Evolutionary conservation across 2,888 invertebrate species (phyloP).

Genomic region (Nephrotoma appendiculata): DNA sequence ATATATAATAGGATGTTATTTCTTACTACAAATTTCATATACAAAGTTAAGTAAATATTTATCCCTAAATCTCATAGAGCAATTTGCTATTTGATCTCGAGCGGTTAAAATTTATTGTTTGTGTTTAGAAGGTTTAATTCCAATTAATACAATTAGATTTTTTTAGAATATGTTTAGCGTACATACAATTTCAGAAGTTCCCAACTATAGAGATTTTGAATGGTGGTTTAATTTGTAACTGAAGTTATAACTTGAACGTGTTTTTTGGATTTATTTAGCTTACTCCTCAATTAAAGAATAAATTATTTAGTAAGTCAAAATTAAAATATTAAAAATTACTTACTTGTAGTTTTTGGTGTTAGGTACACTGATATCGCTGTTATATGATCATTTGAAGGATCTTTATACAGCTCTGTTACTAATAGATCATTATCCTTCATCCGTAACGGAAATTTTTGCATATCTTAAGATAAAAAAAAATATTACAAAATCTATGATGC

Average conservation of each 20-base stretch:
- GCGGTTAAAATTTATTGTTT: not conserved
- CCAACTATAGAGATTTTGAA: too few species aligned
- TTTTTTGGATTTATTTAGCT: too few species aligned
- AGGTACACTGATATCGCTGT: conserved; percentile 97
- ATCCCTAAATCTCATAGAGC: not conserved
- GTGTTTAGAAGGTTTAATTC: not conserved
- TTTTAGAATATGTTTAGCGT: too few species aligned
- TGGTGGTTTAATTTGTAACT: too few species aligned
- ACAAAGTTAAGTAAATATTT: not conserved
- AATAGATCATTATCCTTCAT: conserved; percentile 99
- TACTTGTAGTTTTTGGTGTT: conserved; percentile 98
- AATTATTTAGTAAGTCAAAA: not conserved
- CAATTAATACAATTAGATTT: not conserved
- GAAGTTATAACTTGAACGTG: too few species aligned
- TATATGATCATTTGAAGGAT: conserved; percentile 88
- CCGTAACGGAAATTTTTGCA: conserved; percentile 96
- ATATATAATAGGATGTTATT: not conserved
- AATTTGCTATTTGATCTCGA: too few species aligned
- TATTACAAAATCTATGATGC: conserved; percentile 8
- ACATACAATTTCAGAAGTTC: too few species aligned
- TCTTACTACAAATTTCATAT: not conserved
- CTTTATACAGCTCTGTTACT: conserved; percentile 90
- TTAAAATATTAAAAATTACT: conserved; percentile 28
- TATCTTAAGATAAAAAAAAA: conserved; percentile 48
- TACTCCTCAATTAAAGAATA: not conserved